Base-by-base conservation (phyloP, 2,888 invertebrate genomes). In the Lobophora halterata region DNA sequence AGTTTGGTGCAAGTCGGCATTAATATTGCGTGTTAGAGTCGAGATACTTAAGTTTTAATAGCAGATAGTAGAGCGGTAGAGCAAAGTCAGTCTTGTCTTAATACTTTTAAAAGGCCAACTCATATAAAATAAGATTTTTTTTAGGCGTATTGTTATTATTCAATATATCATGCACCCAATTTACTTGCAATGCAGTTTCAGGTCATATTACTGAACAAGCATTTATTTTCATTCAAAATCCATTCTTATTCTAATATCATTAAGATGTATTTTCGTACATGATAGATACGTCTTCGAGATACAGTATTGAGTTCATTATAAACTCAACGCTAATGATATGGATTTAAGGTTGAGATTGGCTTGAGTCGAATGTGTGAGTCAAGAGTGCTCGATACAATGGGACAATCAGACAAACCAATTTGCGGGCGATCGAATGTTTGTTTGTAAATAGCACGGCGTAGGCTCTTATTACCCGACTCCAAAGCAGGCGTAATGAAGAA, bases 381-480 rank as follows among this genome's bases (percentile, higher is more conserved):
- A 12, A 46, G 49, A 35, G 34, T 29, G 5, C 44, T 42, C 29
- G 8, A 33, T 34, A 52, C 49, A 52, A 52, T 46, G 25, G 41
- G 35, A 37, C 44, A 42, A 52, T 52, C 46, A 52, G 35, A 32
- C 26, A 29, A 21, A 34, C 36, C 48, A 46, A 40, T 49, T 52
- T 52, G 48, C 24, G 46, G 36, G 35, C 29, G 21, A 44, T 41
- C 34, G 34, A 34, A 40, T 38, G 25, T 35, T 43, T 51, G 47
- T 43, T 46, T 46, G 45, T 39, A 37, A 45, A 46, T 42, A 39
- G 17, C 21, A n/a, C 27, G 21, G 38, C 19, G 25, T 20, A 10
- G 26, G 36, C 16, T 24, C 19, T 30, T 37, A 31, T 25, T 30
- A 25, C 37, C n/a, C n/a, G n/a, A n/a, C n/a, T n/a, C n/a, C n/a